These are phyloP conservation scores for Eptesicus fuscus DNA, from an alignment of 2,113 vertebrate species.

Conservation along the genomic window DNA sequence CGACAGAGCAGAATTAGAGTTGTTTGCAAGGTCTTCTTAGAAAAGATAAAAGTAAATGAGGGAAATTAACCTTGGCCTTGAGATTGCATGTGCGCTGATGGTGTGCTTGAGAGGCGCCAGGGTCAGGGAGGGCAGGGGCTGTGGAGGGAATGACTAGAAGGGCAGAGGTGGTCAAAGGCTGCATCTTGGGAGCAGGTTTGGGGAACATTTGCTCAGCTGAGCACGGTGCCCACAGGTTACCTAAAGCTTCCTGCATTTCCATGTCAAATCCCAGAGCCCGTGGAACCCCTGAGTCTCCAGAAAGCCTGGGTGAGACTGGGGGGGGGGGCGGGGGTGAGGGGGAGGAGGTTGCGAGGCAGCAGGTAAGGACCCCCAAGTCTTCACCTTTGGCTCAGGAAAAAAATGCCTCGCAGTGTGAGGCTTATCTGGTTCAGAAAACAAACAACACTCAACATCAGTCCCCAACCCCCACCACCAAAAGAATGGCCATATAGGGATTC, in stretches of 20 bases:
- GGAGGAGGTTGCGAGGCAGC: rapidly evolving
- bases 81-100: rapidly evolving
- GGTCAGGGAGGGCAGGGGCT: neutral
- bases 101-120: neutral
- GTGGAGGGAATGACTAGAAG: neutral
- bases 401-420: neutral
- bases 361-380: neutral
- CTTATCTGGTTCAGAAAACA: neutral
- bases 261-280: neutral
- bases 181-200: neutral
- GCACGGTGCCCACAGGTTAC: too few species aligned
- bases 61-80: neutral
- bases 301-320: neutral
- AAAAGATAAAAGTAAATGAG: neutral
- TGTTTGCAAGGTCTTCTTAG: neutral
- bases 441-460: neutral
- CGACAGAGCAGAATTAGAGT: neutral
- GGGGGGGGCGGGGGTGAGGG: rapidly evolving
- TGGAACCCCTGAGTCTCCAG: neutral
- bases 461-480: too few species aligned
- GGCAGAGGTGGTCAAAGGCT: neutral
- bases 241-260: neutral
- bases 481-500: too few species aligned
- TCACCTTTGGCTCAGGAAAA: neutral
- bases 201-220: neutral